Base-by-base conservation (phyloP, 1,140 invertebrate species). In the Lepidurus apus region DNA sequence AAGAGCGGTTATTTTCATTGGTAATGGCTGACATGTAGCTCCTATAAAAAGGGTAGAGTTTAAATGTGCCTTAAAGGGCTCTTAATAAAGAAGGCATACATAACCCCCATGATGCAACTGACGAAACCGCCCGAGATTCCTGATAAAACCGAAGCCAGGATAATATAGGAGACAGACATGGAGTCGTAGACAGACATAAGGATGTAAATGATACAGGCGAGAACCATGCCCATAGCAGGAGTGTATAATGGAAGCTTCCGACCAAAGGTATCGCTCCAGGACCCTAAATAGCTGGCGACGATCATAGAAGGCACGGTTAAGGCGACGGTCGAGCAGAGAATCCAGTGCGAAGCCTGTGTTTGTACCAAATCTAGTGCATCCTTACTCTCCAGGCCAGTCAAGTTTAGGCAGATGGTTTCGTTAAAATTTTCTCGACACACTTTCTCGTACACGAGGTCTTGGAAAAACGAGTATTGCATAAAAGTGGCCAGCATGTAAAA, bases 401-500 rank as follows among this genome's bases (percentile, higher is more conserved):
- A 80, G 79, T 81, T 80, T 65, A 83, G 82, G 84, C 82, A 86
- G 34, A 83, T 53, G 13, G 75, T 82, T 75, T 82, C 81, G 53
- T 81, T 80, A 47, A 34, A 77, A 47, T 77, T 73, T 65, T 80
- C 74, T 5, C 82, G n/a, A 78, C 87, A 87, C 7, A 85, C 84
- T 81, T 87, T 87, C 11, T 81, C 78, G 78, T 84, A 87, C 1
- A 87, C 82, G 21, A 88, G 81, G 78, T 86, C 86, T 81, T 88
- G 87, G 42, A 86, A 81, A 1, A 85, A 83, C n/a, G 85, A 83
- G 74, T 83, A 84, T 75, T 86, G 84, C 65, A 86, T 83, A 80
- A 85, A 88, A 11, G 83, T 83, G 13, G 85, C 84, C 43, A 88
- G 80, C 85, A 88, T 87, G 81, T 86, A 87, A 10, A 88, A 80